Evolutionary conservation across 2,113 vertebrate genomes (phyloP).

Genomic region (Lutjanus erythropterus): DNA sequence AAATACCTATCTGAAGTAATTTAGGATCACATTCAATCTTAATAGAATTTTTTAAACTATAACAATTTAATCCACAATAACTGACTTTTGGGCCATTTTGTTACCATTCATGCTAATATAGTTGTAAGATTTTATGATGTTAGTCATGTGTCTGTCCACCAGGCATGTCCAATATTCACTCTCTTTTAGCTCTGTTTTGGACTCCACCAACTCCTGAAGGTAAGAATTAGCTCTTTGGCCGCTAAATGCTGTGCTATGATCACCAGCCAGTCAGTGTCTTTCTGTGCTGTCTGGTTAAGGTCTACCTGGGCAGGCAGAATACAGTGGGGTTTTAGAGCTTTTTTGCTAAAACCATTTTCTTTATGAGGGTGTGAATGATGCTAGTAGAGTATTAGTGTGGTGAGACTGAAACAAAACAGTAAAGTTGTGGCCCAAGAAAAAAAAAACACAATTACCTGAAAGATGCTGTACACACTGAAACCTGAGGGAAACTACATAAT

Average conservation of each 20-base stretch:
- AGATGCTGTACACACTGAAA: not conserved
- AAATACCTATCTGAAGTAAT: not conserved
- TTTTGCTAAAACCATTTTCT: not conserved
- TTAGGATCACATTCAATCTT: not conserved
- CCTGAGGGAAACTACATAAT: not conserved
- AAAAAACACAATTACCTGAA: not conserved
- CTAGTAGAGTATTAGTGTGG: not conserved
- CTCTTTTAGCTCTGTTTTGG: not conserved
- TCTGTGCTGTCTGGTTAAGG: not conserved
- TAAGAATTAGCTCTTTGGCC: not conserved
- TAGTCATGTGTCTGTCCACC: not conserved
- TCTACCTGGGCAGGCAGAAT: not conserved
- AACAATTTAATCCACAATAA: not conserved
- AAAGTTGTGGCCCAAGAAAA: not conserved
- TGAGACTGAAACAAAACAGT: not conserved
- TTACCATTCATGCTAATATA: not conserved
- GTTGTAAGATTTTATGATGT: too few species aligned
- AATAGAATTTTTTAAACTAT: not conserved
- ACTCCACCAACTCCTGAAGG: not conserved
- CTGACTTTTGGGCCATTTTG: too few species aligned
- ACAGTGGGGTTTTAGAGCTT: too few species aligned
- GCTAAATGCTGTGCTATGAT: not conserved
- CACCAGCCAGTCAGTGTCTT: not conserved
- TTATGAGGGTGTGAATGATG: not conserved
- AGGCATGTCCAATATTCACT: not conserved